These are phyloP conservation scores for Drosophila meridiana DNA, from an alignment of 2,888 invertebrate species.

Conservation along the genomic window DNA sequence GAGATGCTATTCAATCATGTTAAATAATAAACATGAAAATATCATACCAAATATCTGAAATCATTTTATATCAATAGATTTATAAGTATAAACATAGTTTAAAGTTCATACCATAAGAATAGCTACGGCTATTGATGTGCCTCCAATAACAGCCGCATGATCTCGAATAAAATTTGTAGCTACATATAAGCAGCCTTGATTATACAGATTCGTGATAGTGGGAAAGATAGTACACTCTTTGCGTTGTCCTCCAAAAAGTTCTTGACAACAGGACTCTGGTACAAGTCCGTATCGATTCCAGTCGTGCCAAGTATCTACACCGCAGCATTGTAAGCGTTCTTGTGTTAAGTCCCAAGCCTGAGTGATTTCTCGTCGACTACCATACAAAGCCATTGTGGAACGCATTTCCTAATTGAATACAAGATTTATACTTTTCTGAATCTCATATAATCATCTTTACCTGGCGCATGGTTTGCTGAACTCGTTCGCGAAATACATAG, in stretches of 20 bases:
- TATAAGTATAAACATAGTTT: background rate
- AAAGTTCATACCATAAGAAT: slow-evolving; percentile 90
- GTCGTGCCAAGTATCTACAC: slow-evolving; percentile 90
- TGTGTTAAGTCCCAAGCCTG: slow-evolving; percentile 96
- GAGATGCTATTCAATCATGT: slow-evolving; percentile 90
- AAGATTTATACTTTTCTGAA: background rate
- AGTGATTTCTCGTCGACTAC: slow-evolving; percentile 89
- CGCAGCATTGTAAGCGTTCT: slow-evolving; percentile 93
- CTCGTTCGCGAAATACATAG: slow-evolving; percentile 95
- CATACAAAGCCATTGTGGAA: slow-evolving; percentile 91
- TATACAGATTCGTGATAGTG: slow-evolving; percentile 86
- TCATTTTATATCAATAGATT: background rate
- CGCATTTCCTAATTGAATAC: slow-evolving; percentile 87
- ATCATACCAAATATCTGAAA: slow-evolving; percentile 93
- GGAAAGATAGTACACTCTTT: slow-evolving; percentile 84
- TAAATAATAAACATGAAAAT: slow-evolving; percentile 93
- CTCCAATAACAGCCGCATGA: slow-evolving; percentile 92
- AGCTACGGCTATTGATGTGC: slow-evolving; percentile 93
- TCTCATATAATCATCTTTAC: slow-evolving; percentile 53
- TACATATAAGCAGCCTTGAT: slow-evolving; percentile 91
- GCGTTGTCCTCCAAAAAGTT: slow-evolving; percentile 86
- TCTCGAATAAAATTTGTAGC: slow-evolving; percentile 90
- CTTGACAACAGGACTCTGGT: slow-evolving; percentile 92
- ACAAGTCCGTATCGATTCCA: slow-evolving; percentile 91
- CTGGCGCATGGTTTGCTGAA: slow-evolving; percentile 90